Evolutionary conservation across 2,797 vertebrate species (phyloP), one percentile per base, ranked within the genome.

Genomic region (Oreonectes daqikongensis): DNA sequence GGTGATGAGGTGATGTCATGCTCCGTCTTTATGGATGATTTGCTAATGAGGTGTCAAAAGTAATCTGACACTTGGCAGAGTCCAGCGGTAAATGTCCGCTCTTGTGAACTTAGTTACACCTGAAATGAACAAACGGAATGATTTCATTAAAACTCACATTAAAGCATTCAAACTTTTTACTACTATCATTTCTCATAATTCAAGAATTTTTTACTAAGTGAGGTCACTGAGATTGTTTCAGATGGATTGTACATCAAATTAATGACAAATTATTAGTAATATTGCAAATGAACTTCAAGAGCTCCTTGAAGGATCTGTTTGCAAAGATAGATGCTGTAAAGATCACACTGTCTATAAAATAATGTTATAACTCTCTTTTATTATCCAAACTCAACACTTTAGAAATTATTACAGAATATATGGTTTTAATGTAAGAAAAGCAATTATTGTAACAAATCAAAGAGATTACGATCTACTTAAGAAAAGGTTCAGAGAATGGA

Each of bases 1-100:
- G 83, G 80, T 38, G 70, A 78, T 72, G 82, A 75, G 83, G 78
- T 82, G 80, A 80, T 75, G 46, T 74, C 75, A 65, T 69, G 40
- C 35, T 44, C 24, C n/a, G 50, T 80, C 67, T 82, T 82, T 80
- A 80, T 82, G 73, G 78, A 82, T 66, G 42, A 66, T 75, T 59
- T 76, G 70, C 77, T 79, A 76, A 72, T 78, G 71, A 73, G 76
- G 74, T 81, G 82, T 81, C 70, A 64, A 73, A 79, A 70, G 22
- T 72, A 78, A 78, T 78, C 78, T 57, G 80, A 78, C 75, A 66
- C 69, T 73, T 81, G 60, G 74, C 77, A 77, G 32, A 30, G 79
- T 68, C 48, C 35, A 75, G 55, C 30, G 46, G 53, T 75, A 70
- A 53, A 77, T 63, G 57, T 70, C 18, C 9, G 32, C 67, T 53